These are phyloP conservation scores for Drosophila tanythrix DNA, from an alignment of 2,888 invertebrate genomes.

Conservation along the genomic window DNA sequence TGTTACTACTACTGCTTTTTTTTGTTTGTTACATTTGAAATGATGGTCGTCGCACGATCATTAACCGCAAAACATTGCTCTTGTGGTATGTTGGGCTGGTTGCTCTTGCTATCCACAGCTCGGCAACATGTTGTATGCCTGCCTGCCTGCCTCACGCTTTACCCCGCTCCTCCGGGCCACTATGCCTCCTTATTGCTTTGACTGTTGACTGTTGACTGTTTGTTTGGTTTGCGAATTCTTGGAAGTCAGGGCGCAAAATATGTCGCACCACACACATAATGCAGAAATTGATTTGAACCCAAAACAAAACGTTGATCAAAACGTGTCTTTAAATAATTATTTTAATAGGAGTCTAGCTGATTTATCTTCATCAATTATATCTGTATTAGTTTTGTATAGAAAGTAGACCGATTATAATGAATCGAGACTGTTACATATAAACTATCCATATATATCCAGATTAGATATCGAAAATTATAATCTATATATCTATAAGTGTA, in stretches of 20 bases:
- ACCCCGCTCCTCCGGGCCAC: background rate
- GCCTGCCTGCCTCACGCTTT: background rate
- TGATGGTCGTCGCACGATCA: constrained; percentile 77
- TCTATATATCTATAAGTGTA: background rate
- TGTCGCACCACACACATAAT: constrained; percentile 44
- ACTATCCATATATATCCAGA: too few species aligned
- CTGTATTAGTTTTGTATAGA: background rate
- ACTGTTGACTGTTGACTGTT: constrained; percentile 48
- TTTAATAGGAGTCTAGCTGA: background rate
- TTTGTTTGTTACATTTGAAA: constrained; percentile 76
- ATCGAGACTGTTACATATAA: background rate
- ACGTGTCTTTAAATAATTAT: background rate
- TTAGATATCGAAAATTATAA: background rate
- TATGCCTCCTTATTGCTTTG: background rate
- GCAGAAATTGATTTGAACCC: constrained; percentile 30
- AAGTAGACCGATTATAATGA: background rate
- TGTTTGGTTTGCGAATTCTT: constrained; percentile 48
- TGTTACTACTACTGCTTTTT: constrained; percentile 28
- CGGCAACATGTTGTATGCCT: constrained; percentile 44
- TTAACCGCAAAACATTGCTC: constrained; percentile 82
- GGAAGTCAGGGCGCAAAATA: constrained; percentile 59
- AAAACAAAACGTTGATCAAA: background rate
- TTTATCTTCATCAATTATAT: background rate
- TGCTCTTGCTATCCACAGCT: constrained; percentile 41
- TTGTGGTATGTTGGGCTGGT: constrained; percentile 66